Base-by-base conservation (phyloP, 2,888 invertebrate genomes). In the Drosophila peninsularis region DNA sequence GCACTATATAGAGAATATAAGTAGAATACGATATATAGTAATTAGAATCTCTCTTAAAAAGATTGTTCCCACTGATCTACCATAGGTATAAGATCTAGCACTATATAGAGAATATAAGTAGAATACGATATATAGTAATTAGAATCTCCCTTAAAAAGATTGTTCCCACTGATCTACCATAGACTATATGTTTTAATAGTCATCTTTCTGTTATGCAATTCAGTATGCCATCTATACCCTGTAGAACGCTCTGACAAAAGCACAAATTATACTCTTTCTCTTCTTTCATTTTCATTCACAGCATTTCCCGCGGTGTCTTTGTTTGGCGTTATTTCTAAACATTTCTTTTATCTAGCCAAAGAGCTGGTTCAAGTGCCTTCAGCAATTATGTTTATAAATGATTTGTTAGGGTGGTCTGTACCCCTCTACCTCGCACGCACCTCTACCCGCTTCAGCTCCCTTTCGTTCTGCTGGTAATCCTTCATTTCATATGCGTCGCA, bases 371-470 rank as follows among this genome's bases (percentile, higher is more conserved):
- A 74, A 84, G 81, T 63, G 81, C 63, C 56, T 68, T 27, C 34
- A 67, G 44, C 82, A 83, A 83, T 84, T 86, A 83, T 84, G 75
- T 74, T 82, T 82, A 82, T 78, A 82, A 82, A 84, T 87, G 76
- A 84, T 84, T 86, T 87, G 87, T 86, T 84, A 62, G 87, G 82
- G 87, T 87, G 87, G 87, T 86, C 80, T 77, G 69, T 9, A 44
- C 24, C 19, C 13, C 14, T 21, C 21, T 13, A 9, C 9, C 34
- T 21, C 21, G 2, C 5, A 11, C 45, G 10, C 30, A 6, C n/a
- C n/a, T 14, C 14, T 27, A n/a, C n/a, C n/a, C n/a, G n/a, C n/a
- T 14, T 11, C 14, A n/a, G 11, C 3, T 14, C 6, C 7, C 17
- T 14, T 10, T 27, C 37, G 37, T 14, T 5, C 11, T 36, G 36